These are phyloP conservation scores for Sussaba pulchella DNA, from an alignment of 2,888 invertebrate species.

Conservation along the genomic window DNA sequence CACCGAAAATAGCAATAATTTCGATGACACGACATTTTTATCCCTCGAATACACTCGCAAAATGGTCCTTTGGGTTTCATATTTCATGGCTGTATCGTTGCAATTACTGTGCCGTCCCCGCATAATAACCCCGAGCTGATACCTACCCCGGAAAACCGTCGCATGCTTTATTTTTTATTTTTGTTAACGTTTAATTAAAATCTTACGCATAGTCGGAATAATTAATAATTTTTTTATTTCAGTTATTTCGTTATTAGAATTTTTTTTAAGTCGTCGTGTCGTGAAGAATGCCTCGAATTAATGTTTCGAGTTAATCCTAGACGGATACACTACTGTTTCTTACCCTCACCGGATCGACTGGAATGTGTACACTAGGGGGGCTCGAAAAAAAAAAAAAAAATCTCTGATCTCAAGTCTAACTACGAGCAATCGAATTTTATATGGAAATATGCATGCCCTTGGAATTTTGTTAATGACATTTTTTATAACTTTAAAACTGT, in stretches of 20 bases:
- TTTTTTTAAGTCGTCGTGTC: constrained; percentile 30
- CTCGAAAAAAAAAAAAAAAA: too few relatives aligned
- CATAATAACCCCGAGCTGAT: constrained; percentile 37
- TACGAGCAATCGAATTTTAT: too few relatives aligned
- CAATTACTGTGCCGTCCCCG: constrained; percentile 44
- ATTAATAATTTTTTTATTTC: constrained; percentile 21
- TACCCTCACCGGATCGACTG: too few relatives aligned
- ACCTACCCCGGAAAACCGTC: constrained; percentile 29
- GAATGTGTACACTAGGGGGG: too few relatives aligned
- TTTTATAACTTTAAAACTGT: too few relatives aligned
- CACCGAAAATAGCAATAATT: constrained; percentile 22
- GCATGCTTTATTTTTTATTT: constrained; percentile 56
- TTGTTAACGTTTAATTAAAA: constrained; percentile 9
- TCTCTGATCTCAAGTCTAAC: too few relatives aligned
- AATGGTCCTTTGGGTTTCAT: constrained; percentile 58
- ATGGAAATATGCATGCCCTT: too few relatives aligned
- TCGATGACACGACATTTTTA: constrained; percentile 17
- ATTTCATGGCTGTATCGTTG: constrained; percentile 11
- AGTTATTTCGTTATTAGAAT: constrained; percentile 13
- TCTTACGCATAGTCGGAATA: not conserved
- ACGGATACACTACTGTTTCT: too few relatives aligned
- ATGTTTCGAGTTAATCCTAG: too few relatives aligned
- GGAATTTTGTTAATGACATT: too few relatives aligned
- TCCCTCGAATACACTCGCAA: constrained; percentile 34
- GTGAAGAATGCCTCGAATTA: not conserved